Conservation (phyloP, 2,797 vertebrate species). For the Galago senegalensis region DNA sequence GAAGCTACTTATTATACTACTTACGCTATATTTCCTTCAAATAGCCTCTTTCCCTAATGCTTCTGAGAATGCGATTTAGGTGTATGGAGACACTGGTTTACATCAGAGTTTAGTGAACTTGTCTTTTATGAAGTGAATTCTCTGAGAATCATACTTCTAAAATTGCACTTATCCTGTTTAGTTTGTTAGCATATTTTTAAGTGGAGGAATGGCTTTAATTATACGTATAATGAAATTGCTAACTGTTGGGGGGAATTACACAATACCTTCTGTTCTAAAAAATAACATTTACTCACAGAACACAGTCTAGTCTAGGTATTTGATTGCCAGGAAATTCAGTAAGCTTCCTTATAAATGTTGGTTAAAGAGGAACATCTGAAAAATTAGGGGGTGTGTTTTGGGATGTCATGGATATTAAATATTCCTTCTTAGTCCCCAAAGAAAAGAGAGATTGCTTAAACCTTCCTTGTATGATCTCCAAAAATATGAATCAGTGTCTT, state of each 20-base stretch:
- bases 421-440: slow-evolving; percentile 18
- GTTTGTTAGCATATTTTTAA: slow-evolving; percentile 1
- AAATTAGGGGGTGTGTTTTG: slow-evolving; percentile 43
- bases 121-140: slow-evolving; percentile 13
- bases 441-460: slow-evolving; percentile 53
- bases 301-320: background rate
- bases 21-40: slow-evolving; percentile 1
- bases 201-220: slow-evolving; percentile 43
- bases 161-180: background rate
- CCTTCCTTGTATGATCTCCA: background rate
- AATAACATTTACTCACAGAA: slow-evolving; percentile 47
- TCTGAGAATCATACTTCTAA: slow-evolving; percentile 25
- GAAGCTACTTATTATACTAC: background rate
- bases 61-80: slow-evolving; percentile 56
- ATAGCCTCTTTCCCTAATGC: background rate
- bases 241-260: slow-evolving; percentile 14
- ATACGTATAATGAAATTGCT: slow-evolving; percentile 41
- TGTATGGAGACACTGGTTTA: background rate
- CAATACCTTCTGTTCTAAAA: slow-evolving; percentile 39
- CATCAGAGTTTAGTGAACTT: background rate
- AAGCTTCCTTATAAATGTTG: background rate
- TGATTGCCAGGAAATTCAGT: slow-evolving; percentile 54
- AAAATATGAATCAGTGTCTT: background rate
- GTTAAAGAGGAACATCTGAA: background rate
- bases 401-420: slow-evolving; percentile 44